A percentile compares a stretch with the other conserved stretches of the same genome.
phyloP scores from a whole-genome alignment of 2,888 invertebrate species.

The Monopis laevigella region DNA sequence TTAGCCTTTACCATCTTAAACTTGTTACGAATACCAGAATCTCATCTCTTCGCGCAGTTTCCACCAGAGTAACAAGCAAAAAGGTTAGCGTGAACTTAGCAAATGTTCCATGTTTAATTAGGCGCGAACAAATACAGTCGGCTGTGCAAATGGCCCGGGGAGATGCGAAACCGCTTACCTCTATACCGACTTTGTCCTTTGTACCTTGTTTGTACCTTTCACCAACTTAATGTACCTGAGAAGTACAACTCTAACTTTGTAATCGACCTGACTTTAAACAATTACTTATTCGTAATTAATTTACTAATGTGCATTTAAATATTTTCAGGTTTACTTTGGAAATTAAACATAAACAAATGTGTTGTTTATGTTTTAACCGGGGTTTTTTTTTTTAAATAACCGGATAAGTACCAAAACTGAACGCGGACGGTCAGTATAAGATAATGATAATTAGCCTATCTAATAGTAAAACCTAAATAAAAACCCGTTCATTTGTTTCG shows the following conservation, averaged over 20 bases:
- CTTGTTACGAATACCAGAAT: too few species aligned
- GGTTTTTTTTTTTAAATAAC: too few species aligned
- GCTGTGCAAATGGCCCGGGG: constrained; percentile 47
- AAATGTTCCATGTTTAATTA: constrained; percentile 56
- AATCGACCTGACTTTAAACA: constrained; percentile 6
- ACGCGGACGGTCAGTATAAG: too few species aligned
- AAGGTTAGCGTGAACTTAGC: constrained; percentile 5
- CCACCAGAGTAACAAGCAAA: constrained; percentile 4
- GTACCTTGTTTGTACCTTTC: constrained; percentile 2
- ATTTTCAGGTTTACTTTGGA: too few species aligned
- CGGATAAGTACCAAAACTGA: too few species aligned
- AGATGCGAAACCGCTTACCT: constrained; percentile 9
- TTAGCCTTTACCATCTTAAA: too few species aligned
- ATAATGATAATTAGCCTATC: too few species aligned
- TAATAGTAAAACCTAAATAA: too few species aligned
- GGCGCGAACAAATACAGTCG: constrained; percentile 59
- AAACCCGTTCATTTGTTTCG: too few species aligned
- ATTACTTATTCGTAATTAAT: constrained; percentile 6
- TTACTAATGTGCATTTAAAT: too few species aligned
- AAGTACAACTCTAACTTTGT: constrained; percentile 7
- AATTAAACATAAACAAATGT: too few species aligned
- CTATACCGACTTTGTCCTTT: constrained; percentile 6
- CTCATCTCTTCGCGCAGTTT: neutral
- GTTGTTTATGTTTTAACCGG: too few species aligned
- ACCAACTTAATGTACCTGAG: constrained; percentile 4